Evolutionary conservation across 2,888 invertebrate genomes (phyloP).

Genomic region (Onchidella celtica): DNA sequence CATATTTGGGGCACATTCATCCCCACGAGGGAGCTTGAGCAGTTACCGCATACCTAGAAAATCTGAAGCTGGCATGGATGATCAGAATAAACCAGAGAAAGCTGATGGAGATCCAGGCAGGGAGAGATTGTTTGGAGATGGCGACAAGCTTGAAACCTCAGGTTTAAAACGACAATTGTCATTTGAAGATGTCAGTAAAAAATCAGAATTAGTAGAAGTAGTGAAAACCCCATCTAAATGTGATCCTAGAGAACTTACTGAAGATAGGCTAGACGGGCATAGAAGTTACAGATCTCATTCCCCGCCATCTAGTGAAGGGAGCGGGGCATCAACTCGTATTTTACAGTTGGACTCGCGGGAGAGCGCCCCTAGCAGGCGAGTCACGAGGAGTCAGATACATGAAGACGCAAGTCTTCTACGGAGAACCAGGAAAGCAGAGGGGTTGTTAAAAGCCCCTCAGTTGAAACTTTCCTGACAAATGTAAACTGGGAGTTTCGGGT

Average conservation of each 20-base stretch:
- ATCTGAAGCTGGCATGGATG: conserved; percentile 19
- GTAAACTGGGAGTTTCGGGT: too few relatives aligned
- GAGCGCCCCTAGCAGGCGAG: conserved; percentile 51
- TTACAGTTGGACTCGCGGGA: conserved; percentile 45
- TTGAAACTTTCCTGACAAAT: conserved; percentile 38
- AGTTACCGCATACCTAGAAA: conserved; percentile 57
- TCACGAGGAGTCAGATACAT: conserved; percentile 52
- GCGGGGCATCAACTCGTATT: conserved; percentile 35
- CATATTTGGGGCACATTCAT: conserved; percentile 54
- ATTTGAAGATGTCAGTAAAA: conserved; percentile 35
- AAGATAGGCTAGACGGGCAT: conserved; percentile 35
- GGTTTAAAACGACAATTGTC: conserved; percentile 31
- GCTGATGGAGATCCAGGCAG: background rate
- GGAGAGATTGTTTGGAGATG: conserved; percentile 23
- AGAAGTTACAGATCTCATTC: conserved; percentile 54
- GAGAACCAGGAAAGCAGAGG: conserved; percentile 25
- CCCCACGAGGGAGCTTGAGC: conserved; percentile 55
- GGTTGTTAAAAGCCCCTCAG: conserved; percentile 44
- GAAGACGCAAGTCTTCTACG: conserved; percentile 32
- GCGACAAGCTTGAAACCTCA: conserved; percentile 30
- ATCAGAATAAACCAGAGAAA: background rate
- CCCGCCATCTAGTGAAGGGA: conserved; percentile 54
- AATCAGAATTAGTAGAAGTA: conserved; percentile 21
- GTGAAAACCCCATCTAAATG: conserved; percentile 44
- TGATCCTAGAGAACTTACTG: conserved; percentile 26